Evolutionary conservation across 2,113 vertebrate genomes (phyloP), one percentile per base, ranked within the genome.

Genomic region (Centrocercus urophasianus): DNA sequence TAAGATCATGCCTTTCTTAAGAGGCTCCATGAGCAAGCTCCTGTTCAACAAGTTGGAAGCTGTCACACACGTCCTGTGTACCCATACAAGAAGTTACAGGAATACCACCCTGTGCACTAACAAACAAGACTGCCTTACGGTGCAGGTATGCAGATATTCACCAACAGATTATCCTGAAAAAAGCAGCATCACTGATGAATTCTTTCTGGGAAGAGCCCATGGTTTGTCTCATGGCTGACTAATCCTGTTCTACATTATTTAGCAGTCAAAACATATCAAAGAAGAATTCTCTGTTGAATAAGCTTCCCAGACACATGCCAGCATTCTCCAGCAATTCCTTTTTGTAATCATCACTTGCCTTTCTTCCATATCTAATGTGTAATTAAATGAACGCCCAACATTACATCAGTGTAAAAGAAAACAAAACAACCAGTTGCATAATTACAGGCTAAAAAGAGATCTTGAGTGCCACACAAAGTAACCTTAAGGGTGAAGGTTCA

Each of bases 181-280:
- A 87, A 78, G 28, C 91, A 89, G 67, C 80, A 70, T 9, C 69
- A 43, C 60, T 74, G 77, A 83, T 28, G 48, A 67, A 87, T 90
- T 61, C 92, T 48, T 81, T 67, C 72, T 83, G 38, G 14, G 72
- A 87, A 67, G 59, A 90, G 85, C 52, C 84, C 81, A 11, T 64
- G 24, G 79, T 93, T 96, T 94, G 42, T 79, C 93, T 96, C 88
- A 86, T 70, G 78, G 79, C 66, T 30, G 25, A 13, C 60, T 92
- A 95, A 94, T 82, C 89, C 72, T 69, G 85, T 90, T 86, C 86
- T 17, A 66, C 92, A 85, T 83, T 85, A 90, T 91, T 88, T 73
- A 42, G 61, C 50, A 66, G 76, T 86, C 45, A 45, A 32, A 91
- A 75, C 27, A 20, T 63, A 83, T 70, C 66, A 63, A 78, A 80